Evolutionary conservation across 2,888 invertebrate species (phyloP), one percentile per base, ranked within the genome.

Genomic region (Papilio demoleus): DNA sequence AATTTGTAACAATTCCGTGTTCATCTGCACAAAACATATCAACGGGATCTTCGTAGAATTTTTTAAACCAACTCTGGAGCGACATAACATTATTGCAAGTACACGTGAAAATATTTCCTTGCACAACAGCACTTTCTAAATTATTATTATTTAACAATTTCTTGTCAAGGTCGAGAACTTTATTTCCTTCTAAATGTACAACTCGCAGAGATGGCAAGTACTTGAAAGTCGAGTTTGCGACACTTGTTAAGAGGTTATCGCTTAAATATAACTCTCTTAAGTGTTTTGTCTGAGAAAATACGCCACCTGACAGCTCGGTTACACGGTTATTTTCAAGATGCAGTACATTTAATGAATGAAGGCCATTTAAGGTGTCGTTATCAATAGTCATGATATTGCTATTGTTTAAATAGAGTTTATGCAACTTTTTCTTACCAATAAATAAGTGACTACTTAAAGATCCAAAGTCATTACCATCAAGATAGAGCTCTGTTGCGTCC

Each of bases 401-500:
- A 84, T 95, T 95, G 83, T 97, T 97, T 68, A 97, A 91, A 85
- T 94, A 97, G 60, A 97, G 92, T 75, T 95, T 95, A 80, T 95
- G 95, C 73, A 97, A 91, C 81, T 96, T 95, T 84, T 96, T 96
- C 86, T 97, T 96, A 6, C 97, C 97, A 78, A 97, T 96, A 85
- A 97, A 97, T 75, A 96, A 94, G 87, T 97, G 97, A 83, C 96
- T 96, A 68, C 94, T 94, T 34, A 97, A 93, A 63, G 95, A 94
- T 19, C 95, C 94, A 74, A 97, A 94, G 79, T 95, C 93, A 84
- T 97, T 97, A 17, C 97, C 97, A 83, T 97, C 97, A 70, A 97
- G 93, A 85, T 96, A 96, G 67, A 97, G 95, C 87, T 97, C 96
- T 45, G 97, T 97, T 34, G 97, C 97, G 84, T 97, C 97, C 96